Base-by-base conservation (phyloP, 2,113 vertebrate species). In the Carassius carassius region DNA sequence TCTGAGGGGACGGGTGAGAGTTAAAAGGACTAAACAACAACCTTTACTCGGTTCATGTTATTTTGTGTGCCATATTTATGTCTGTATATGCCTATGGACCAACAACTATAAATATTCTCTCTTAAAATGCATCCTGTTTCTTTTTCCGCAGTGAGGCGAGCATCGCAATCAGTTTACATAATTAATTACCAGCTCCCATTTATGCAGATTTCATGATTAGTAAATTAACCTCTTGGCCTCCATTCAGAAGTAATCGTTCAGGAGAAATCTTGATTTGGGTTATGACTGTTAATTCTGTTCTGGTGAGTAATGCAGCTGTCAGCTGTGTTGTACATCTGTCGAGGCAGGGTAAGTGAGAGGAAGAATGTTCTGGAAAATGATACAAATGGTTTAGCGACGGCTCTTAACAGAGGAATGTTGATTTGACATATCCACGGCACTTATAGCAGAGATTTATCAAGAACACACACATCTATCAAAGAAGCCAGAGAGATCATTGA, bases 271-370 rank as follows among this genome's bases (percentile, higher is more conserved):
- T 85, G 75, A 83, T 85, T 85, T 90, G 90, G 86, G 82, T 85
- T 85, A 79, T 54, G 83, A 91, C 89, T 78, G 41, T 41, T 41
- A 41, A 41, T 41, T 41, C 41, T 41, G 83, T 90, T 90, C 85
- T 47, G 87, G 85, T 85, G 86, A 78, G 44, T 62, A 67, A 83
- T 80, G 80, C 93, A 95, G 93, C 94, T 95, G 93, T 90, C 94
- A 94, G 93, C 94, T 94, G 92, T 60, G 35, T 41, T 12, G 78
- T 88, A 90, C 93, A 94, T 94, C 93, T 94, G 93, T 76, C 12
- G 83, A 44, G 44, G 67, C 23, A 41, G 62, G 37, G 69, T 78
- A 47, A 84, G 60, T 60, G 80, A 29, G 13, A 37, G 78, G 56
- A 85, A 56, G 58, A 82, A 67, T 62, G 51, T 82, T 84, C 65